Evolutionary conservation across 2,113 vertebrate genomes (phyloP).

Genomic region (Rhinopomastus cyanomelas): DNA sequence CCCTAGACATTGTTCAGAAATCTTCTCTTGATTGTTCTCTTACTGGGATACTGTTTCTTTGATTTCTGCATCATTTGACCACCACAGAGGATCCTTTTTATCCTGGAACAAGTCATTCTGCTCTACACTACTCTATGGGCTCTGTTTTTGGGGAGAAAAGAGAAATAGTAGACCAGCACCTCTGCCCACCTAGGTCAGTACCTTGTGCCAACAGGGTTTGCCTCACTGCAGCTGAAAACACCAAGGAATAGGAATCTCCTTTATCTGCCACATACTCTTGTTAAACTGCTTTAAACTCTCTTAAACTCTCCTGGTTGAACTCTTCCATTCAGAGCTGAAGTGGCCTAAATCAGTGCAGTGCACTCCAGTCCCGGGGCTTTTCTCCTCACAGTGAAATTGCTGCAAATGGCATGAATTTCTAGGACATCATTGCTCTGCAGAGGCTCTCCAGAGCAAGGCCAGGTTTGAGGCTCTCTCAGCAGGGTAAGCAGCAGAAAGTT

Average conservation of each 20-base stretch:
- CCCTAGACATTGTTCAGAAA: background rate
- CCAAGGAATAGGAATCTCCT: background rate
- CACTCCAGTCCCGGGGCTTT: background rate
- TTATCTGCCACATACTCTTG: background rate
- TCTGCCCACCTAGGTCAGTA: background rate
- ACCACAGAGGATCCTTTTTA: background rate
- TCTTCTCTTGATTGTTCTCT: background rate
- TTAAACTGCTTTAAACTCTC: background rate
- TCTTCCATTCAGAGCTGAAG: background rate
- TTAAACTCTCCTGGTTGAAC: background rate
- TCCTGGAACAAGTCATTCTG: background rate
- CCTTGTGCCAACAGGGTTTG: background rate
- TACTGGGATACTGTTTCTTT: background rate
- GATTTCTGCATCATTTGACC: background rate
- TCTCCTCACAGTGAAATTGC: background rate
- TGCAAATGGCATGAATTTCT: background rate
- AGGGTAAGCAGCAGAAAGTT: background rate
- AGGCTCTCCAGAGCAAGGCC: background rate
- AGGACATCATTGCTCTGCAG: background rate
- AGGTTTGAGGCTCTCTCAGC: background rate
- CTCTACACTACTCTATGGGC: accelerated
- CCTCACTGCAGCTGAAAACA: background rate
- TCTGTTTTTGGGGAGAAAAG: background rate
- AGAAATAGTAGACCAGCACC: background rate
- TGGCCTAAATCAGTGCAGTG: background rate